Conservation (phyloP, 2,797 vertebrate genomes). For the Manis pentadactyla region DNA sequence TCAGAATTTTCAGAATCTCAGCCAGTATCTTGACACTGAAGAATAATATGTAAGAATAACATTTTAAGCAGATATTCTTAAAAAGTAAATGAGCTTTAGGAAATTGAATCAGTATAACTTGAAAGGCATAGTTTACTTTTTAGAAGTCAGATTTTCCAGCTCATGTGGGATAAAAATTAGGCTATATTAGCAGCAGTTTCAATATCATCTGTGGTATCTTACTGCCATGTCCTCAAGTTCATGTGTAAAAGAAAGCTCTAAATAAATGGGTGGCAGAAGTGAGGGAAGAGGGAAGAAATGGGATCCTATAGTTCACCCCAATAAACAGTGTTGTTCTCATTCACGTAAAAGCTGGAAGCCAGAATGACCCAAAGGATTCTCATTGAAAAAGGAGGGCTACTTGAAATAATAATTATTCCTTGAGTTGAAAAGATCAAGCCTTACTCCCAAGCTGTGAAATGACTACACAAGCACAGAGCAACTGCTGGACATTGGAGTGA, state of each 20-base stretch:
- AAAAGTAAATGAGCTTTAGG: constrained; percentile 18
- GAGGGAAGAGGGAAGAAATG: background rate
- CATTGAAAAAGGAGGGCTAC: background rate
- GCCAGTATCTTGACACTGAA: background rate
- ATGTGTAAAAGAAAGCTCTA: background rate
- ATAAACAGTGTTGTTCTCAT: background rate
- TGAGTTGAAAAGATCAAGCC: background rate
- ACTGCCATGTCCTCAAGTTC: background rate
- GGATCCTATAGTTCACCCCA: background rate
- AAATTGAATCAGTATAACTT: background rate
- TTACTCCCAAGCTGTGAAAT: background rate
- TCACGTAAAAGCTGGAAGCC: background rate
- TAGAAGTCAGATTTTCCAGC: constrained; percentile 25
- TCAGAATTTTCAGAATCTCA: constrained; percentile 35
- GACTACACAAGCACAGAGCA: background rate
- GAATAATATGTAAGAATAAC: background rate
- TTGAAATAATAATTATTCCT: background rate
- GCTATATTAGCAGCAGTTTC: background rate
- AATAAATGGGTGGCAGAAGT: background rate
- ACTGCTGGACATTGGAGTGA: background rate
- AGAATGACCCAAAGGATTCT: background rate
- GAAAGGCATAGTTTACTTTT: constrained; percentile 3
- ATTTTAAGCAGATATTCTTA: background rate
- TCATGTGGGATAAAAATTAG: background rate
- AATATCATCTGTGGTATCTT: background rate